Conservation (phyloP, 1,140 invertebrate genomes). For the Paracyclopina nana region DNA sequence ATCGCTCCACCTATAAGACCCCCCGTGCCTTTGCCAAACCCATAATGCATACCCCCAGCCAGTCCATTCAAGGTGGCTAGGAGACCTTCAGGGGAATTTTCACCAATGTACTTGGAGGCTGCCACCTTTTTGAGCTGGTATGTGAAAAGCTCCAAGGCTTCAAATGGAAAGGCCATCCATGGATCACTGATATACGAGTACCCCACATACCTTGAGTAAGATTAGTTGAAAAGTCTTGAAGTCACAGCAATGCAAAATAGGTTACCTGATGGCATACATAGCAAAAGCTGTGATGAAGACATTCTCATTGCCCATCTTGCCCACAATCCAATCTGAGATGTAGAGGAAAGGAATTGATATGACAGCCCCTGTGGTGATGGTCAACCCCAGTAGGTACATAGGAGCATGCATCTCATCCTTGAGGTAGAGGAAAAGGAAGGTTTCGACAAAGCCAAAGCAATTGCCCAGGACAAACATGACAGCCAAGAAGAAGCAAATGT, state of each 20-base stretch:
- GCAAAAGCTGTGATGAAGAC: conserved; percentile 58
- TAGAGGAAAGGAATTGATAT: conserved; percentile 59
- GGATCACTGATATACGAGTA: conserved; percentile 62
- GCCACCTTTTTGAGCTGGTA: conserved; percentile 72
- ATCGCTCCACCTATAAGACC: conserved; percentile 55
- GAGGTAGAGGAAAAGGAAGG: conserved; percentile 59
- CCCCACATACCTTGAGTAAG: conserved; percentile 29
- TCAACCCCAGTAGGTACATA: conserved; percentile 36
- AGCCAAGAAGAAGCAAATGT: conserved; percentile 44
- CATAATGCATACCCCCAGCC: conserved; percentile 58
- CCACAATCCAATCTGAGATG: conserved; percentile 53
- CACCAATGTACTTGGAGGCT: conserved; percentile 58
- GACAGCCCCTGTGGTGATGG: conserved; percentile 54
- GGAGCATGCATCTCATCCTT: conserved; percentile 7
- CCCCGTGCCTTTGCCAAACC: conserved; percentile 52
- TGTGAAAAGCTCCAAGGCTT: conserved; percentile 60
- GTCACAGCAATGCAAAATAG: too few species aligned
- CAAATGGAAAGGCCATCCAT: conserved; percentile 65
- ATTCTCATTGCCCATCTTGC: conserved; percentile 54
- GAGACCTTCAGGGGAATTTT: conserved; percentile 52
- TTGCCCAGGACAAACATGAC: conserved; percentile 53
- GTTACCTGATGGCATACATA: conserved; percentile 48
- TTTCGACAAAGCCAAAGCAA: conserved; percentile 65
- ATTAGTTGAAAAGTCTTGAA: too few species aligned
- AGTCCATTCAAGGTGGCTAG: conserved; percentile 59